These are phyloP conservation scores for Gryon sp. DNA, from an alignment of 1,140 invertebrate species.

Conservation along the genomic window DNA sequence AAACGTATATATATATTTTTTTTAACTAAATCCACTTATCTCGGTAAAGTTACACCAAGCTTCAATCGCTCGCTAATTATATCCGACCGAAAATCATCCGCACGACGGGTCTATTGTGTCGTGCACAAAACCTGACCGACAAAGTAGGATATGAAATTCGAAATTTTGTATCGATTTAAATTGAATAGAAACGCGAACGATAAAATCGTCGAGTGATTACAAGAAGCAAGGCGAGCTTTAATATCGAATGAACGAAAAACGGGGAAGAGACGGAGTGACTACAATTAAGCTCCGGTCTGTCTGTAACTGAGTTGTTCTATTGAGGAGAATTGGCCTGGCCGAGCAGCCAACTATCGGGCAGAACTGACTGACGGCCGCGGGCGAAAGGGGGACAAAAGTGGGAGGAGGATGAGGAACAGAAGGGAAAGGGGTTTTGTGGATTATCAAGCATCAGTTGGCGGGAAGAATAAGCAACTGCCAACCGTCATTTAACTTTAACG, in stretches of 20 bases:
- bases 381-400: too few species aligned
- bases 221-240: conserved; percentile 38
- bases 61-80: conserved; percentile 17
- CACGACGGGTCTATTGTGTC: conserved; percentile 1
- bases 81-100: conserved; percentile 28
- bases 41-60: conserved; percentile 1
- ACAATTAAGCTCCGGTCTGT: conserved; percentile 78
- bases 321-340: conserved; percentile 78
- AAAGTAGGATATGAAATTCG: conserved; percentile 38
- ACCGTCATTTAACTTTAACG: conserved; percentile 81
- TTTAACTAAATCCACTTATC: background rate
- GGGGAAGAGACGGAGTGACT: conserved; percentile 69
- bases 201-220: conserved; percentile 45
- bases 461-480: conserved; percentile 80
- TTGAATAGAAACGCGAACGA: conserved; percentile 33
- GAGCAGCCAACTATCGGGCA: conserved; percentile 74
- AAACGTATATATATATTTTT: too few species aligned
- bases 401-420: too few species aligned
- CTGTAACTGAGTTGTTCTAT: conserved; percentile 78
- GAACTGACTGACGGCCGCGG: too few species aligned
- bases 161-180: conserved; percentile 44
- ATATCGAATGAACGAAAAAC: conserved; percentile 54
- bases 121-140: conserved; percentile 7
- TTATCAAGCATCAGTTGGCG: conserved; percentile 80
- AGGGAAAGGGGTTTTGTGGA: conserved; percentile 72